Evolutionary conservation across 2,113 vertebrate species (phyloP), one percentile per base, ranked within the genome.

Genomic region (Elephas maximus): DNA sequence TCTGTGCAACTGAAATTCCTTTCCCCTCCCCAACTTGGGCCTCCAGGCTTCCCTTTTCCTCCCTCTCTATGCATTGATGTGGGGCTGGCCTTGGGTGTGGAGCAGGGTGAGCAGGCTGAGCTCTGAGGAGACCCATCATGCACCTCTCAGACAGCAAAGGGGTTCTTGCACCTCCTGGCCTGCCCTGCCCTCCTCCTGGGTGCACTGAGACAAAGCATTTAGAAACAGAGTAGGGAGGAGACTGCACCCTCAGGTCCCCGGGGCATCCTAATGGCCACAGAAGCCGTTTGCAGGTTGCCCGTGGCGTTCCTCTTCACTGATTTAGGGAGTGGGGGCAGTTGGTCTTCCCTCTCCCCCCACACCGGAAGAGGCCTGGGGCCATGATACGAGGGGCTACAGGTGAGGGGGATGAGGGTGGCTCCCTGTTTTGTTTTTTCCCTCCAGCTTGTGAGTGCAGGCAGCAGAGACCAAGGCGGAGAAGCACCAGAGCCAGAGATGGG

Each of bases 71-170:
- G 30, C 44, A 73, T 71, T 57, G 41, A 8, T 9, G 41, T 0
- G 44, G 28, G 92, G 63, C 45, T 2, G 17, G 6, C 12, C 20
- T 23, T 2, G 1, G 17, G 1, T 44, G 4, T 2, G 1, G 53
- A 45, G 20, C 17, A 24, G 53, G 2, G 0, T 4, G 0, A 62
- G 77, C 60, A 57, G 41, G 41, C n/a, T 17, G 6, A 37, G 73
- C 28, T 21, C 5, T 20, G 41, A 81, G 57, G 57, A 57, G 60
- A 65, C 17, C 8, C 53, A 57, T 57, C 1, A 0, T 26, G 41
- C 10, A 3, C 37, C 21, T 73, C 44, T 67, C 5, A 5, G 15
- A 90, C 6, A 0, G 1, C 0, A 1, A 0, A 6, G 15, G 37
- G 37, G 7, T 33, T 51, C 63, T 81, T 0, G 0, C 57, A 6